Evolutionary conservation across 2,888 invertebrate species (phyloP).

Genomic region (Desoria tigrina): DNA sequence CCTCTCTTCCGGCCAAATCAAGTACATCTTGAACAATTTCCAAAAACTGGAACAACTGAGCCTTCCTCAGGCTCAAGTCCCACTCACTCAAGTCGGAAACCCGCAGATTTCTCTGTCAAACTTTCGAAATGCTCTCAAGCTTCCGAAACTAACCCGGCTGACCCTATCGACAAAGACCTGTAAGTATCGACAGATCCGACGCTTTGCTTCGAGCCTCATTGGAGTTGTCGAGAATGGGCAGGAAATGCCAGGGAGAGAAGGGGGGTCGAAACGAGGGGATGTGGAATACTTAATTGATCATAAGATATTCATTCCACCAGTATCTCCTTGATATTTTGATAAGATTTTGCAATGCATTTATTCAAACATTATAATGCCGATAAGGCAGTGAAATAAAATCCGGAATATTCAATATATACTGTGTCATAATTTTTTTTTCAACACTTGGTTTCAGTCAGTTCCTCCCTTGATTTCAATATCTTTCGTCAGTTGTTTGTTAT

Average conservation of each 20-base stretch:
- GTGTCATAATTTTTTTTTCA: too few species aligned
- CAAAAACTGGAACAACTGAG: constrained; percentile 19
- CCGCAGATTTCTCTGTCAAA: neutral
- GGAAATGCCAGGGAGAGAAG: neutral
- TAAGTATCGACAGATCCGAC: neutral
- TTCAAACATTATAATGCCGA: too few species aligned
- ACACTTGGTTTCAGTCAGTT: too few species aligned
- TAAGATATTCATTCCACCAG: neutral
- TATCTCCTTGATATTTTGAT: neutral
- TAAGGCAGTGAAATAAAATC: too few species aligned
- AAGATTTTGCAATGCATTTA: too few species aligned
- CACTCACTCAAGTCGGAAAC: neutral
- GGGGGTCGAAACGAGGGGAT: constrained; percentile 2
- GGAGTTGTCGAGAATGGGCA: constrained; percentile 1
- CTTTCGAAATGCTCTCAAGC: neutral
- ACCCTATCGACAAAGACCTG: neutral
- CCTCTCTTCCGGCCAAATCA: constrained; percentile 26
- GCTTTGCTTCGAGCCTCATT: constrained; percentile 8
- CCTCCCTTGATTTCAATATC: too few species aligned
- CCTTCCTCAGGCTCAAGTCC: constrained; percentile 20
- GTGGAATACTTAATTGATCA: constrained; percentile 5
- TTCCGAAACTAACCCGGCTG: neutral
- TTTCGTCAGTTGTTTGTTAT: too few species aligned
- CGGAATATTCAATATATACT: too few species aligned
- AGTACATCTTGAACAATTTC: constrained; percentile 15